Conservation (phyloP, 2,113 vertebrate genomes). For the Saccopteryx bilineata region DNA sequence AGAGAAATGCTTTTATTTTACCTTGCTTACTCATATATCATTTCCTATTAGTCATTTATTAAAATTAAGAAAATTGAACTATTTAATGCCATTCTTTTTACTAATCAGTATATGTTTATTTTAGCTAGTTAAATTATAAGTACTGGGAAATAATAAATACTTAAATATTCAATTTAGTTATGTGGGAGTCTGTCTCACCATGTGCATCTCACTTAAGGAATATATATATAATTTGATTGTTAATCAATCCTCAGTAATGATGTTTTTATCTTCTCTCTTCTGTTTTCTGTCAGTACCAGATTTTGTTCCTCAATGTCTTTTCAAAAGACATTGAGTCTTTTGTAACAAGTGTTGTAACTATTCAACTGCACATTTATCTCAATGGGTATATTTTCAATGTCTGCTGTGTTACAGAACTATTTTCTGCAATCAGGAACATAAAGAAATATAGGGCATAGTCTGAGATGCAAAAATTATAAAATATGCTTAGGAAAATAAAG, state of each 20-base stretch:
- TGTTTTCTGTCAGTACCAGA: neutral
- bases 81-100: constrained; percentile 36
- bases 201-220: too few species aligned
- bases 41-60: neutral
- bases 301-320: neutral
- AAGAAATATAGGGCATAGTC: neutral
- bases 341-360: neutral
- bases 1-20: constrained; percentile 28
- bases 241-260: neutral
- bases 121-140: constrained; percentile 26
- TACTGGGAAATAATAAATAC: constrained; percentile 1
- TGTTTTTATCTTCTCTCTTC: neutral
- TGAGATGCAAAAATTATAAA: constrained; percentile 8
- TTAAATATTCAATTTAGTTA: constrained; percentile 27
- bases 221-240: constrained; percentile 33
- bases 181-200: neutral
- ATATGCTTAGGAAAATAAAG: neutral
- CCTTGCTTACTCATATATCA: neutral
- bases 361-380: neutral
- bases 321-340: neutral
- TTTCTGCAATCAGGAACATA: neutral
- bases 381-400: neutral
- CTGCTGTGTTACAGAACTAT: neutral
- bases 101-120: constrained; percentile 7
- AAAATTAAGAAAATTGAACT: constrained; percentile 57